These are phyloP conservation scores for Hesperia comma DNA, from an alignment of 2,888 invertebrate genomes.

Conservation along the genomic window DNA sequence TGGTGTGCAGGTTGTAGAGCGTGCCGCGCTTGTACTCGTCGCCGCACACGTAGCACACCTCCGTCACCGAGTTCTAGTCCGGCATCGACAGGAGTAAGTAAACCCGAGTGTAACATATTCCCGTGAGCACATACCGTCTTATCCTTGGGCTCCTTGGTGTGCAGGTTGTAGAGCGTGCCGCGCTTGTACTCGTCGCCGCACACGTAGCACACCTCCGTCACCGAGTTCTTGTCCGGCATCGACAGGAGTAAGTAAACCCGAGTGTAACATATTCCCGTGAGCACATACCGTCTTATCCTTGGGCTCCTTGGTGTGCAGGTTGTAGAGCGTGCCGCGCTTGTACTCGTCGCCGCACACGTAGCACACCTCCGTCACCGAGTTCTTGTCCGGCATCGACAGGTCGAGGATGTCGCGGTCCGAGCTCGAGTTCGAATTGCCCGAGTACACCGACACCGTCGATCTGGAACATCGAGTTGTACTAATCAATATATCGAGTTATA, in stretches of 20 bases:
- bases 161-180: constrained; percentile 89
- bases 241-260: too few relatives aligned
- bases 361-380: constrained; percentile 94
- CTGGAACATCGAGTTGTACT: constrained; percentile 51
- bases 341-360: constrained; percentile 96
- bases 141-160: constrained; percentile 85
- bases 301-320: constrained; percentile 85
- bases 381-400: constrained; percentile 96
- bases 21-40: constrained; percentile 94
- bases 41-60: constrained; percentile 95
- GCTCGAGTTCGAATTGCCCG: constrained; percentile 79
- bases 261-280: too few relatives aligned
- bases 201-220: constrained; percentile 95
- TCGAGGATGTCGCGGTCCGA: constrained; percentile 94
- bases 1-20: constrained; percentile 87
- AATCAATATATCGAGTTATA: too few relatives aligned
- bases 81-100: constrained; percentile 97
- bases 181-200: constrained; percentile 95
- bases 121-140: constrained; percentile 65
- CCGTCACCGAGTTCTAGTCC: constrained; percentile 94
- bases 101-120: too few relatives aligned
- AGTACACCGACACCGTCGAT: constrained; percentile 80
- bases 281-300: constrained; percentile 75
- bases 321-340: constrained; percentile 91
- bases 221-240: constrained; percentile 96